Evolutionary conservation across 2,113 vertebrate species (phyloP).

Genomic region (Acanthochromis polyacanthus): DNA sequence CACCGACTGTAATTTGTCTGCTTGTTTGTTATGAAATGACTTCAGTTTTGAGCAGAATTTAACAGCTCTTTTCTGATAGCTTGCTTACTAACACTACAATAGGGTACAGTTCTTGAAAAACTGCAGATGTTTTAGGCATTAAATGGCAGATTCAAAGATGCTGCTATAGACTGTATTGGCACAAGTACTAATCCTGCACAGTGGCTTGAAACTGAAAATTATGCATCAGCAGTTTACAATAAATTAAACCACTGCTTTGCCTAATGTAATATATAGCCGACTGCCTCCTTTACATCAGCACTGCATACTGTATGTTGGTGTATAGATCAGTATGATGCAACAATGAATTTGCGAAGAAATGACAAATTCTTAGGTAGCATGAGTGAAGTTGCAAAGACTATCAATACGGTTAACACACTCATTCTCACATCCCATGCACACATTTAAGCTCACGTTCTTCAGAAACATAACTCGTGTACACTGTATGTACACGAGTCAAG

Average conservation of each 20-base stretch:
- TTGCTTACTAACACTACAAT: neutral
- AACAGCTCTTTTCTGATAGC: neutral
- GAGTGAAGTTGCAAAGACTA: no score
- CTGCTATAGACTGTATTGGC: neutral
- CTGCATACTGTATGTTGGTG: no score
- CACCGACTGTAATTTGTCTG: neutral
- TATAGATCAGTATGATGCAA: no score
- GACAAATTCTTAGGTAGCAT: no score
- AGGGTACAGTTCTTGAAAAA: neutral
- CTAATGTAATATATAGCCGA: no score
- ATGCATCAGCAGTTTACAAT: neutral
- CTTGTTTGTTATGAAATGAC: slow-evolving; percentile 10
- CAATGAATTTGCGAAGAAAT: no score
- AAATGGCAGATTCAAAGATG: neutral
- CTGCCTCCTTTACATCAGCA: no score
- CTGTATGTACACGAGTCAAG: neutral
- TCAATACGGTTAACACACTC: no score
- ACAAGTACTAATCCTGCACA: neutral
- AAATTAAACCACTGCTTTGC: neutral
- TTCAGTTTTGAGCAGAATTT: slow-evolving; percentile 11
- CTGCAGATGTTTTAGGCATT: neutral
- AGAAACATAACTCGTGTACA: neutral
- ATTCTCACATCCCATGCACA: no score
- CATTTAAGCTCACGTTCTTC: no score
- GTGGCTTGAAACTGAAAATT: neutral